Evolutionary conservation across 2,797 vertebrate genomes (phyloP), one percentile per base, ranked within the genome.

Genomic region (Tarsius wallacei): DNA sequence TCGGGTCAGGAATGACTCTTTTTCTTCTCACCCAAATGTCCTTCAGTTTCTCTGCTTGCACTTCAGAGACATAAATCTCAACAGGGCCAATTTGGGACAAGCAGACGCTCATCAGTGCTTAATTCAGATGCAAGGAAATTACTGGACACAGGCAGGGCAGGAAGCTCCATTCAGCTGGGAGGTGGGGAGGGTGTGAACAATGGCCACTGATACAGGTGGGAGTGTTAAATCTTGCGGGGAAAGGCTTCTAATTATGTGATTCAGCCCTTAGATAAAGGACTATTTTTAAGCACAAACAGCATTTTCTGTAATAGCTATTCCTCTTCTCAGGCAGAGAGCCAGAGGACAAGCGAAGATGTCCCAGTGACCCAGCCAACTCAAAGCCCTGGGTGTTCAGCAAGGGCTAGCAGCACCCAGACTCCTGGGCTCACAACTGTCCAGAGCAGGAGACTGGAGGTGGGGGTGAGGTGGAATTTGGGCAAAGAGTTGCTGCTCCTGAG

Each of bases 221-320:
- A 24, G 6, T 22, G 53, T 55, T 73, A 42, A 11, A 9, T 92
- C 88, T 93, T 66, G 28, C 3, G 68, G 88, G 78, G 68, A 96
- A 94, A 76, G 28, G 9, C 76, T 89, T 80, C 87, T 95, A 63
- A 97, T 93, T 87, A 55, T 90, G 89, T 93, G 94, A 95, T 94
- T 93, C 95, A 91, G 47, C 57, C 93, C 80, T 89, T 51, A 93
- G 95, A 96, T 89, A 95, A 96, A 97, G 88, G 82, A 87, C 24
- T 81, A 88, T 87, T 96, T 90, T 33, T n/a, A 91, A 91, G 49
- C 93, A 77, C 96, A 94, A 94, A 94, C 90, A 76, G 91, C 93
- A 68, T 91, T 93, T 93, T 93, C 74, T 94, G 59, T 92, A 78
- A 96, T 80, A 88, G 87, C 88, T 76, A 33, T 94, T 94, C 73